A percentile compares a stretch with the other conserved stretches of the same genome.
Conservation (phyloP, 2,113 vertebrate species). For the Acrocephalus arundinaceus region DNA sequence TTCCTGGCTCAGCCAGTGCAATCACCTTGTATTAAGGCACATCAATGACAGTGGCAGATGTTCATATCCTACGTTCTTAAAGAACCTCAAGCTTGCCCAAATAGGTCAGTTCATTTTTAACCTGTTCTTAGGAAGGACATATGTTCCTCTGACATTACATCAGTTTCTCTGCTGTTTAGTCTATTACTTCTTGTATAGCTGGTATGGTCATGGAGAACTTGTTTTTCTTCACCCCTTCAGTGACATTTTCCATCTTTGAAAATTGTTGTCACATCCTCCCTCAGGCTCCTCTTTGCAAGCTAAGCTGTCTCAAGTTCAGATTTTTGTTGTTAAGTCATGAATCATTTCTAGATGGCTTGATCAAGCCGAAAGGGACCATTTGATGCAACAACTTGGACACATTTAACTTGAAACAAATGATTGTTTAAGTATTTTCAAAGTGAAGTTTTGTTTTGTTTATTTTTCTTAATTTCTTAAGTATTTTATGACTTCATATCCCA, state of each 20-base stretch:
- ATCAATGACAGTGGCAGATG: background rate
- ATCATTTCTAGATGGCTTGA: background rate
- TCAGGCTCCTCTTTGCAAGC: background rate
- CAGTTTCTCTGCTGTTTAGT: background rate
- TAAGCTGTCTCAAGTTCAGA: background rate
- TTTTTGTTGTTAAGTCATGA: background rate
- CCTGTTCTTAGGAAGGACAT: background rate
- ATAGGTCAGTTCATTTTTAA: background rate
- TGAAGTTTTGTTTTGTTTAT: background rate
- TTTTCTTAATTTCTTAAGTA: background rate
- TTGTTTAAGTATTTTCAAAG: background rate
- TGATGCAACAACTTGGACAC: background rate
- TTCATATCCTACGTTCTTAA: background rate
- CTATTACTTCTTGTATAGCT: background rate
- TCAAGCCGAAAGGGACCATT: background rate
- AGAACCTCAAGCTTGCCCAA: background rate
- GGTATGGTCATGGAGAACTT: background rate
- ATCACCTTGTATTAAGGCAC: background rate
- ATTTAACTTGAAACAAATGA: background rate
- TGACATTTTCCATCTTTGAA: background rate
- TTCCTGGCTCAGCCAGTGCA: background rate
- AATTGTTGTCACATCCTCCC: background rate
- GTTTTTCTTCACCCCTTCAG: background rate
- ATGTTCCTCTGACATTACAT: background rate
- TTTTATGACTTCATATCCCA: background rate